Evolutionary conservation across 1,140 invertebrate species (phyloP), one percentile per base, ranked within the genome.

Genomic region (Drosophila repleta): DNA sequence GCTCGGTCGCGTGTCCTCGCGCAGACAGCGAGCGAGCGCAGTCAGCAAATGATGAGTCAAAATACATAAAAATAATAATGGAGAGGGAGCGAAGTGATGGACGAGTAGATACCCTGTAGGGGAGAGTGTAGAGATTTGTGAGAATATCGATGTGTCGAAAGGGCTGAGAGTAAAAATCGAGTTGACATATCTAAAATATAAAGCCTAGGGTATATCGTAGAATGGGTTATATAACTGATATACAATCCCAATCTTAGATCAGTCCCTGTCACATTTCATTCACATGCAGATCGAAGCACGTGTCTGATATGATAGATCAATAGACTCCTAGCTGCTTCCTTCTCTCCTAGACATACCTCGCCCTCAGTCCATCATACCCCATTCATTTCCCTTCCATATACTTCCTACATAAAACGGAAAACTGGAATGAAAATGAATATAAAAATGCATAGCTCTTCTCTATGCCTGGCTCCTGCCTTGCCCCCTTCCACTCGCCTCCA

Each of bases 1-100:
- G 82, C 74, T 71, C 41, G 74, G 82, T 85, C 83, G 81, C 81
- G 81, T 85, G 81, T 77, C 63, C 78, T 69, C 48, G 29, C 68
- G 39, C 15, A 6, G 39, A 71, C 32, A 35, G 10, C 65, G 63
- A n/a, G n/a, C n/a, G 7, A 75, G 66, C 62, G 58, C 81, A 78
- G 68, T 72, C 76, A 55, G 15, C 68, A 64, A 61, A 45, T 76
- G 82, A 85, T 87, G 81, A 88, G 74, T 84, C 74, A 77, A 87
- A 87, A 81, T 74, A 85, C 74, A 85, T 84, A 77, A 82, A 88
- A 87, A 48, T 61, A 55, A 60, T 10, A 8, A 43, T 0, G 2
- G 1, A 6, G 39, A 8, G 5, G 2, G 6, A 2, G n/a, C 6
- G 39, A 17, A 15, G 39, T 43, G 15, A 1, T 8, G 4, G 39